Conservation (phyloP, 2,113 vertebrate genomes). For the Pseudopipra pipra region DNA sequence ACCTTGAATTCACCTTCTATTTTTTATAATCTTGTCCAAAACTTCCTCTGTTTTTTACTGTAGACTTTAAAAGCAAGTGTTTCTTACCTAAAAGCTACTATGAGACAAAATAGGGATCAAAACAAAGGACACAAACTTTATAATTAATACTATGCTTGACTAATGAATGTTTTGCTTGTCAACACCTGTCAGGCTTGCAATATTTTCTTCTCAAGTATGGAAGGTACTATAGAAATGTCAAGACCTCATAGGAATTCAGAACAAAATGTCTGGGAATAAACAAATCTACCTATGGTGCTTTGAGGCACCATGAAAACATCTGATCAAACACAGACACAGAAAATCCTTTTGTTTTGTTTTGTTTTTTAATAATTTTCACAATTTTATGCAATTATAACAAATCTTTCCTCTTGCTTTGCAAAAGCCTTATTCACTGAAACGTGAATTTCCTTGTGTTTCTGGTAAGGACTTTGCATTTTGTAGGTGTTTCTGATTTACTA, state of each 20-base stretch:
- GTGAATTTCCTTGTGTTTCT: not conserved
- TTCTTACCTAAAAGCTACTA: conserved; percentile 60
- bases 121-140: conserved; percentile 42
- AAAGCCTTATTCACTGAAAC: not conserved
- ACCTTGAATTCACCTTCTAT: conserved; percentile 3
- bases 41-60: not conserved
- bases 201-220: conserved; percentile 53
- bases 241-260: conserved; percentile 23
- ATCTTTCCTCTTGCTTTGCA: not conserved
- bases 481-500: not conserved
- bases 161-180: conserved; percentile 69
- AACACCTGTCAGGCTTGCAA: conserved; percentile 62
- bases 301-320: not conserved
- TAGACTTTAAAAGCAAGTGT: conserved; percentile 36
- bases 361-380: not conserved
- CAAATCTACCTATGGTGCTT: conserved; percentile 9
- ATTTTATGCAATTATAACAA: not conserved
- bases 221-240: conserved; percentile 66
- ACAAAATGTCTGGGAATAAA: conserved; percentile 54
- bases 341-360: not conserved
- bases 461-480: not conserved
- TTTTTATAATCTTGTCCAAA: conserved; percentile 39
- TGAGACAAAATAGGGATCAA: conserved; percentile 52
- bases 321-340: not conserved
- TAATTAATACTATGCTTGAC: conserved; percentile 64